phyloP scores from a whole-genome alignment of 2,113 vertebrate species.

The Lagopus leucura region DNA sequence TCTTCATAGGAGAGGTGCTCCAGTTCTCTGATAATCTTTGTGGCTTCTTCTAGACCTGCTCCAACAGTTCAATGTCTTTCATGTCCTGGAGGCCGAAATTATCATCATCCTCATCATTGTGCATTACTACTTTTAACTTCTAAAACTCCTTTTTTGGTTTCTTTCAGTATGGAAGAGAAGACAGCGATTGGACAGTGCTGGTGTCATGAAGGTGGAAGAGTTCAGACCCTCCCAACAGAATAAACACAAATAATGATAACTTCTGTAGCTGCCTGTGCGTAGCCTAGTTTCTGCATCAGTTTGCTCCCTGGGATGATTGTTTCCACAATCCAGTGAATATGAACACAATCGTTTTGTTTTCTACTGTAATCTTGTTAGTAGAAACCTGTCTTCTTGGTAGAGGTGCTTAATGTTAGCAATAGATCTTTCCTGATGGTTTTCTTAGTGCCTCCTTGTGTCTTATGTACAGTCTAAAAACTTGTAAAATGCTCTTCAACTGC shows the following conservation, averaged over 20 bases:
- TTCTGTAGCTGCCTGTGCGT: slow-evolving; percentile 50
- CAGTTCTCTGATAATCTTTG: neutral
- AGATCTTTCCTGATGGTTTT: slow-evolving; percentile 52
- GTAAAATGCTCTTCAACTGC: slow-evolving; percentile 67
- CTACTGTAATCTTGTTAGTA: slow-evolving; percentile 47
- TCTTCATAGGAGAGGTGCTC: neutral
- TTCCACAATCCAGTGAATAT: slow-evolving; percentile 47
- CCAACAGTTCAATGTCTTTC: too few relatives aligned
- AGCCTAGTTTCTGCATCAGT: slow-evolving; percentile 37
- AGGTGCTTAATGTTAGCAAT: slow-evolving; percentile 73
- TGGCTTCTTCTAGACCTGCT: neutral
- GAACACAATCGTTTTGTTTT: slow-evolving; percentile 57
- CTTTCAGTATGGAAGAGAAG: slow-evolving; percentile 82
- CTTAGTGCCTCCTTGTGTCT: slow-evolving; percentile 64
- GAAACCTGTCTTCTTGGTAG: slow-evolving; percentile 65
- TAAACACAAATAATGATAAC: slow-evolving; percentile 5
- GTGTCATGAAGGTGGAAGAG: slow-evolving; percentile 69
- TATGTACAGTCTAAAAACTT: slow-evolving; percentile 31
- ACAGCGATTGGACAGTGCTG: slow-evolving; percentile 81
- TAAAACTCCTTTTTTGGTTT: slow-evolving; percentile 53
- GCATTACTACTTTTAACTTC: neutral
- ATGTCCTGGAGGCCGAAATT: neutral
- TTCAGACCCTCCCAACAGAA: neutral
- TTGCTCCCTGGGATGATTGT: slow-evolving; percentile 53
- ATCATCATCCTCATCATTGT: neutral